Conservation (phyloP, 2,888 invertebrate genomes). For the Deroplatys truncata region DNA sequence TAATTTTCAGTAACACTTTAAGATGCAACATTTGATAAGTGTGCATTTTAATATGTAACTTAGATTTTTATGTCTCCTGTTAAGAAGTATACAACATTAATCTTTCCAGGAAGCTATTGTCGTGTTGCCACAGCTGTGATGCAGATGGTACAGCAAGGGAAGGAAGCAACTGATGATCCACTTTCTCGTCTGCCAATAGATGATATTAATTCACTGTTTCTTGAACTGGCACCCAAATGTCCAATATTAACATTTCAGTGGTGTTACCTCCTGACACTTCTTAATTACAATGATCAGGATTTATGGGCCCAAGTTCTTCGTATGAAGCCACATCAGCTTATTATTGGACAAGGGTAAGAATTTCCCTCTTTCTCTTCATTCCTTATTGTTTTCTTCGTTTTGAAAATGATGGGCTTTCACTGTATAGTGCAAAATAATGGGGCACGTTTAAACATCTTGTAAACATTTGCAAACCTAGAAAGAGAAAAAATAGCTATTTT, state of each 20-base stretch:
- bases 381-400: no score
- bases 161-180: conserved; percentile 50
- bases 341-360: conserved; percentile 20
- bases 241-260: conserved; percentile 71
- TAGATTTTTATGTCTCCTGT: background rate
- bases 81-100: background rate
- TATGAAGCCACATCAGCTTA: conserved; percentile 22
- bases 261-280: conserved; percentile 69
- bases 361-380: no score
- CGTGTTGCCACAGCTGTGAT: conserved; percentile 56
- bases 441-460: no score
- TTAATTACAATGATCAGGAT: conserved; percentile 64
- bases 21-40: no score
- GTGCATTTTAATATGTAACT: background rate
- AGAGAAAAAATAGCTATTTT: no score
- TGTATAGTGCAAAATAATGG: no score
- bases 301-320: conserved; percentile 66
- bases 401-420: no score
- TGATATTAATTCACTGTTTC: conserved; percentile 54
- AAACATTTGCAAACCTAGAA: no score
- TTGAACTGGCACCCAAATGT: conserved; percentile 51
- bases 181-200: conserved; percentile 42
- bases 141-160: conserved; percentile 45
- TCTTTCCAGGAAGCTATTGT: conserved; percentile 47
- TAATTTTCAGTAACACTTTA: no score